Percentiles rank a stretch among this genome's conserved stretches.
Conservation (phyloP, 1,140 invertebrate genomes). For the Yoshiicerus persimilis region DNA sequence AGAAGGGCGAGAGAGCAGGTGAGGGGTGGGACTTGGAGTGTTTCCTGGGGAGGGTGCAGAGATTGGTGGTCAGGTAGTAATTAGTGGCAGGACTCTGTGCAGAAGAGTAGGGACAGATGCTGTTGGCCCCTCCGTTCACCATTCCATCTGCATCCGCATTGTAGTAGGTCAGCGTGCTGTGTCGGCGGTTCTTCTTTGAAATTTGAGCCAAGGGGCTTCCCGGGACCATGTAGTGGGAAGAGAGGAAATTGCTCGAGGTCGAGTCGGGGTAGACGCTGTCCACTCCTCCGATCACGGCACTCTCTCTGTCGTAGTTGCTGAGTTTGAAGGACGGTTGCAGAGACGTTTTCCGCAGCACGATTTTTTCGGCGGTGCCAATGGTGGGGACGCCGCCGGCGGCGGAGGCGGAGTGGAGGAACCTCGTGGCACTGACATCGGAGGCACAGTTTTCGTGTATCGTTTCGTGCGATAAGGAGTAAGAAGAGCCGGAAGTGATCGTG, state of each 20-base stretch:
- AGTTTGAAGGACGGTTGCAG: neutral
- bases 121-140: too few species aligned
- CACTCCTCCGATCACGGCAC: neutral
- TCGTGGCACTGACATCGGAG: neutral
- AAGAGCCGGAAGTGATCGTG: neutral
- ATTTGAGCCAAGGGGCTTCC: neutral
- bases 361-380: neutral
- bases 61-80: slow-evolving; percentile 36
- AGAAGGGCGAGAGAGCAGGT: slow-evolving; percentile 53
- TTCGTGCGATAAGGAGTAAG: slow-evolving; percentile 31
- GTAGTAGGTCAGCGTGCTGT: slow-evolving; percentile 43
- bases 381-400: neutral
- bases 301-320: neutral
- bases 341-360: neutral
- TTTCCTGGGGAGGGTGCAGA: slow-evolving; percentile 46
- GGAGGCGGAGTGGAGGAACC: neutral
- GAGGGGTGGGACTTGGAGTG: slow-evolving; percentile 41
- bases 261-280: neutral
- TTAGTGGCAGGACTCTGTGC: slow-evolving; percentile 1
- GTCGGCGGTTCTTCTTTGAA: slow-evolving; percentile 33
- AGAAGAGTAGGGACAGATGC: neutral
- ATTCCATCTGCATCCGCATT: slow-evolving; percentile 47
- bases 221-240: neutral
- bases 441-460: slow-evolving; percentile 40
- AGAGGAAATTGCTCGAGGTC: neutral